phyloP scores from a whole-genome alignment of 1,140 invertebrate species.

The Sarcophaga bullata region DNA sequence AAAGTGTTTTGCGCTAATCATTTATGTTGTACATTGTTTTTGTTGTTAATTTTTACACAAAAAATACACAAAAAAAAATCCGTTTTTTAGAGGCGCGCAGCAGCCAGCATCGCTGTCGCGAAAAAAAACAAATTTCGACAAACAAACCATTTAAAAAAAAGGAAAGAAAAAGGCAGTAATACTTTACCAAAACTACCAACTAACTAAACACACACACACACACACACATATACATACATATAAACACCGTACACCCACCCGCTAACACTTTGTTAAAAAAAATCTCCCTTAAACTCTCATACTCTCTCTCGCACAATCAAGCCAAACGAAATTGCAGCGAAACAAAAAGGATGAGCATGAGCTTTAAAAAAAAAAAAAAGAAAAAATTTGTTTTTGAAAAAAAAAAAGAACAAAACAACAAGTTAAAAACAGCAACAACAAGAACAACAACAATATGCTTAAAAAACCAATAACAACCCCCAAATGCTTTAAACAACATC shows the following conservation, averaged over 20 bases:
- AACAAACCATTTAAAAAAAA: slow-evolving; percentile 28
- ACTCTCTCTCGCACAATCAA: not conserved
- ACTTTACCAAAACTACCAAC: slow-evolving; percentile 36
- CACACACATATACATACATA: not conserved
- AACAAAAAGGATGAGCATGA: not conserved
- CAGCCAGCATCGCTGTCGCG: slow-evolving; percentile 46
- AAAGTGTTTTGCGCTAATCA: slow-evolving; percentile 42
- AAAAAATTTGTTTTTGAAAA: slow-evolving; percentile 34
- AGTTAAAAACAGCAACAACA: slow-evolving; percentile 9
- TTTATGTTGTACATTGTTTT: slow-evolving; percentile 17
- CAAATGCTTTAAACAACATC: slow-evolving; percentile 37
- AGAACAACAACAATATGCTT: not conserved
- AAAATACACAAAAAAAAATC: no score
- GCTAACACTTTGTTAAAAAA: not conserved
- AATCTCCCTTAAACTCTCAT: slow-evolving; percentile 28
- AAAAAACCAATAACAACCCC: slow-evolving; percentile 31
- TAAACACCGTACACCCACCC: slow-evolving; percentile 1
- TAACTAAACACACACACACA: slow-evolving; percentile 22
- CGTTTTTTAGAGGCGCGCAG: not conserved
- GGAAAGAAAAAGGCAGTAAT: slow-evolving; percentile 15
- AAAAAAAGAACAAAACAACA: slow-evolving; percentile 27
- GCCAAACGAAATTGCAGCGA: not conserved
- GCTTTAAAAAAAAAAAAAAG: not conserved
- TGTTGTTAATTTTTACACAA: slow-evolving; percentile 23
- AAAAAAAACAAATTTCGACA: not conserved